Base-by-base conservation (phyloP, 2,113 vertebrate genomes). In the Dasyurus viverrinus region DNA sequence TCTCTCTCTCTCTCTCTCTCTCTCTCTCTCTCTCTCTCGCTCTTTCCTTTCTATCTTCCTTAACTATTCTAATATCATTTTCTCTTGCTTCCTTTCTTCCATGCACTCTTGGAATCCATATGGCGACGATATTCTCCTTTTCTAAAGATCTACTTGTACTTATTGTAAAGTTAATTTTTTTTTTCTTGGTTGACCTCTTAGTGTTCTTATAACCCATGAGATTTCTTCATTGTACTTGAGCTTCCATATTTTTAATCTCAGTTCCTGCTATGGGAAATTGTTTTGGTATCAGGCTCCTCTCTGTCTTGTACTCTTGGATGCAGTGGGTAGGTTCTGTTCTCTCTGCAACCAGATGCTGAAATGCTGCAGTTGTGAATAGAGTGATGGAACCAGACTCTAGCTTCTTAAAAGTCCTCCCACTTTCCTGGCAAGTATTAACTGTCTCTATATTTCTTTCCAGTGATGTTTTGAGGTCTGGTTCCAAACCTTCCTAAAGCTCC, bases 11-110 rank as follows among this genome's bases (percentile, higher is more conserved):
- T 60, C n/a, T 76, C 1, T 60, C 2, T 12, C 11, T 1, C 30
- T 1, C 25, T 19, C 0, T 5, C 48, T 48, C 7, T 6, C 48
- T 36, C 3, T 4, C 12, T 1, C 30, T 1, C 8, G 19, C 0
- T 16, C 2, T 68, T 36, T 36, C 53, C 22, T 23, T 54, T 54
- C 22, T 54, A 3, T 60, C n/a, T 84, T 0, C 1, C 36, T 84
- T 84, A 84, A 84, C 36, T 84, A 22, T n/a, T 84, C 19, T 42
- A 42, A 76, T 76, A 22, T 42, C n/a, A 42, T 84, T 84, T 84
- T 84, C 68, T 84, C 19, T 42, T 42, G n/a, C 68, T 84, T 84
- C 68, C 19, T 84, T 57, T 84, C 68, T 84, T 8, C n/a, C n/a
- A 42, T 23, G 5, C 0, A 0, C 68, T 84, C 68, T 84, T 23